phyloP scores from a whole-genome alignment of 2,113 vertebrate species.

The Ursus arctos region DNA sequence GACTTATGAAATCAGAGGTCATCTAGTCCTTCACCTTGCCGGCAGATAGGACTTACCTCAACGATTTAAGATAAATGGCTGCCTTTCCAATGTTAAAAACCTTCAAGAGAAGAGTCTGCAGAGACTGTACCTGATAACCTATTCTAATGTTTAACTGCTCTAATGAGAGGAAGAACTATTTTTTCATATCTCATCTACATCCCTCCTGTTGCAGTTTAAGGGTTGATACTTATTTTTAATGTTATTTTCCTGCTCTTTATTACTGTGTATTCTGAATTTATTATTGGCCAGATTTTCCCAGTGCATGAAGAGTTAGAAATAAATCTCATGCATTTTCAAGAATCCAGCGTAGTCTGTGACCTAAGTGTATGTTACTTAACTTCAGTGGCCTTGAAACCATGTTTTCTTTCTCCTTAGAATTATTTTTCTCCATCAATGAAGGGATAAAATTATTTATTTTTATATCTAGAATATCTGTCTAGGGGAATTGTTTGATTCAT shows the following conservation, averaged over 20 bases:
- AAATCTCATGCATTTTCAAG: slow-evolving; percentile 69
- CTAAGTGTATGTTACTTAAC: slow-evolving; percentile 43
- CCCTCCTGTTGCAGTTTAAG: slow-evolving; percentile 74
- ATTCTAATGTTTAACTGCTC: slow-evolving; percentile 70
- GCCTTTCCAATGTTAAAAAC: slow-evolving; percentile 60
- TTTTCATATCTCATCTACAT: slow-evolving; percentile 73
- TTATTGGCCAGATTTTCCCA: slow-evolving; percentile 76
- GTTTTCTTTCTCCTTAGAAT: neutral
- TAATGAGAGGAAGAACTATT: slow-evolving; percentile 69
- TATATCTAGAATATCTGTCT: neutral
- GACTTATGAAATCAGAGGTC: slow-evolving; percentile 61
- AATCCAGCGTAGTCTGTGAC: neutral
- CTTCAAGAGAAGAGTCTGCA: slow-evolving; percentile 52
- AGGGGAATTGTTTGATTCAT: neutral
- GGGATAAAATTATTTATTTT: slow-evolving; percentile 11
- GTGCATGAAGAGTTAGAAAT: slow-evolving; percentile 57
- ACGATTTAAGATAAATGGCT: slow-evolving; percentile 63
- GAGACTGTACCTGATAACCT: slow-evolving; percentile 74
- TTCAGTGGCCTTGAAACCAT: slow-evolving; percentile 22
- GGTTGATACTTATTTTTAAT: slow-evolving; percentile 77
- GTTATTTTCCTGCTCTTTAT: slow-evolving; percentile 78
- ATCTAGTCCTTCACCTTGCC: slow-evolving; percentile 33
- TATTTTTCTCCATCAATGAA: neutral
- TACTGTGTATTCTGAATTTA: slow-evolving; percentile 73
- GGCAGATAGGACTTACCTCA: slow-evolving; percentile 41